A percentile compares a stretch with the other conserved stretches of the same genome.
phyloP scores from a whole-genome alignment of 2,797 vertebrate genomes.

The Tapirus indicus region DNA sequence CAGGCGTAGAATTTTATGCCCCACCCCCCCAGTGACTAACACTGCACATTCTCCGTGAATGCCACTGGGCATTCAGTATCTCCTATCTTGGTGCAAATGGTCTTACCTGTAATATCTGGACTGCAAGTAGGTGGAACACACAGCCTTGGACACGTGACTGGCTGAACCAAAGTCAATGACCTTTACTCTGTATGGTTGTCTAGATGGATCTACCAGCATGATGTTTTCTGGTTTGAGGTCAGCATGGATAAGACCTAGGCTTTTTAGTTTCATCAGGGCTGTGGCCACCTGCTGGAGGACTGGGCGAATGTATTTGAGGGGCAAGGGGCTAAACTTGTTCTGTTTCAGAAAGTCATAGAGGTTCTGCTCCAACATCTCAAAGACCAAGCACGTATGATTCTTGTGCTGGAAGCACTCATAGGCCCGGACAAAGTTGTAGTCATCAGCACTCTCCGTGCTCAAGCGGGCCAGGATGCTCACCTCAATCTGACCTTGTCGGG shows the following conservation, averaged over 20 bases:
- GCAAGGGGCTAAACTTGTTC: slow-evolving; percentile 99
- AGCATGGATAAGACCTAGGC: slow-evolving; percentile 98
- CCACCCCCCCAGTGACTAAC: not conserved
- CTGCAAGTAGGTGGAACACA: slow-evolving; percentile 99
- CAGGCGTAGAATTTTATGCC: not conserved
- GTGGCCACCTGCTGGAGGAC: slow-evolving; percentile 99
- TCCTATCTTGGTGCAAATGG: accelerated
- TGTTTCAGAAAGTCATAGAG: slow-evolving; percentile 99
- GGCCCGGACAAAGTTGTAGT: slow-evolving; percentile 99
- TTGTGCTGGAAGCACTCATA: slow-evolving; percentile 99
- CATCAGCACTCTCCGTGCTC: slow-evolving; percentile 98
- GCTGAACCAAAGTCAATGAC: slow-evolving; percentile 99
- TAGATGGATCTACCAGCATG: slow-evolving; percentile 98
- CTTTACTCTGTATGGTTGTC: slow-evolving; percentile 98
- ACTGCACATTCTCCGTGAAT: not conserved
- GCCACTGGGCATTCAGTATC: not conserved
- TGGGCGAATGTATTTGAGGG: slow-evolving; percentile 97
- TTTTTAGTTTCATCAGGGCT: slow-evolving; percentile 99
- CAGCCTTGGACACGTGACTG: slow-evolving; percentile 99
- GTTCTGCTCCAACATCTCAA: slow-evolving; percentile 99
- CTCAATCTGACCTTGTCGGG: slow-evolving; percentile 98
- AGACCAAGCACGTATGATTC: slow-evolving; percentile 99
- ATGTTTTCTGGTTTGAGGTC: slow-evolving; percentile 99
- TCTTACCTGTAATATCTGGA: slow-evolving; percentile 99
- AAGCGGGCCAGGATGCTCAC: slow-evolving; percentile 99